Percentiles rank a stretch among this genome's conserved stretches.
phyloP scores from a whole-genome alignment of 2,113 vertebrate species.

The Poeciliopsis occidentalis region DNA sequence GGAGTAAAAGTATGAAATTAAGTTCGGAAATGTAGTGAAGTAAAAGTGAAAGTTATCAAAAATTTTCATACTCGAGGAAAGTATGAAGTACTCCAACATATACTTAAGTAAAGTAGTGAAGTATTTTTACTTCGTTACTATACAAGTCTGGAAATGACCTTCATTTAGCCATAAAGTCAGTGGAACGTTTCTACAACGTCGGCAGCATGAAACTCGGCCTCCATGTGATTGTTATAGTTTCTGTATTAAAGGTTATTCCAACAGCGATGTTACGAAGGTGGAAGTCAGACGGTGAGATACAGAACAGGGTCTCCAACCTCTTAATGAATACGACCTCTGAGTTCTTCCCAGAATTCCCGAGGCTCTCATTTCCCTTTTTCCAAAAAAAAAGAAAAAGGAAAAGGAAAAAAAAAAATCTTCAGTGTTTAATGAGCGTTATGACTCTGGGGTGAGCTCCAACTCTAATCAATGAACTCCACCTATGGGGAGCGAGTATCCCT shows the following conservation, averaged over 20 bases:
- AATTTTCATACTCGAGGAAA: no score
- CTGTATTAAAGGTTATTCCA: slow-evolving; percentile 45
- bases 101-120: no score
- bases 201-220: slow-evolving; percentile 6
- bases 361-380: slow-evolving; percentile 50
- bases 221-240: neutral
- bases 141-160: neutral
- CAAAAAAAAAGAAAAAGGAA: neutral
- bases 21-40: no score
- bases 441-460: slow-evolving; percentile 67
- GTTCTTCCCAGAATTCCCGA: slow-evolving; percentile 66
- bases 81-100: no score
- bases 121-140: no score
- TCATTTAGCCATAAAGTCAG: neutral
- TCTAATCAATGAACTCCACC: slow-evolving; percentile 79
- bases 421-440: slow-evolving; percentile 77
- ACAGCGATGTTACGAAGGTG: slow-evolving; percentile 59
- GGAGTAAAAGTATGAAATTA: no score
- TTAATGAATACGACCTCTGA: slow-evolving; percentile 68
- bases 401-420: slow-evolving; percentile 49
- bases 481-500: slow-evolving; percentile 70
- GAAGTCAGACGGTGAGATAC: slow-evolving; percentile 53
- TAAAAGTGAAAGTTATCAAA: no score
- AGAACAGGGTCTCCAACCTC: slow-evolving; percentile 62
- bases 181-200: neutral